Base-by-base conservation (phyloP, 2,113 vertebrate genomes). In the Glareola pratincola region DNA sequence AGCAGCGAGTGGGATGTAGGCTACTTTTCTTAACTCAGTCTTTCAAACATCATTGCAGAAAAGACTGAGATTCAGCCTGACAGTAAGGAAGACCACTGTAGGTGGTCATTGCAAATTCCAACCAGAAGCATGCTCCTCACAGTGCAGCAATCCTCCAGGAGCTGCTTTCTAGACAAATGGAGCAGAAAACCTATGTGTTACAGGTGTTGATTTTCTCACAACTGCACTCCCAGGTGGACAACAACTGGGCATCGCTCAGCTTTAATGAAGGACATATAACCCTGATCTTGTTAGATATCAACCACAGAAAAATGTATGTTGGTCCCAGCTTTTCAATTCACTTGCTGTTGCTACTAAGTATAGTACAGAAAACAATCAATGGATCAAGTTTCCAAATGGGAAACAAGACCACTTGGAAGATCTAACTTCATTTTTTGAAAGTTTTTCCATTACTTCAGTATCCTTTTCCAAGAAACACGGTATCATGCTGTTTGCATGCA, bases 251-350 rank as follows among this genome's bases (percentile, higher is more conserved):
- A 47, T 74, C 63, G 10, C 30, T 90, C 63, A 69, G 81, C 30
- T 62, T 74, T 67, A n/a, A 12, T 77, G 27, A 62, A 77, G 51
- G 22, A 67, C 68, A 24, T 13, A 75, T 29, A 94, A 86, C 64
- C 77, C 48, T 19, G 88, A 96, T 85, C 73, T 75, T 10, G 10
- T 89, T 96, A 97, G 95, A 64, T 89, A 95, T 95, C 92, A 96
- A 82, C 54, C 80, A 50, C 79, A 53, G 86, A 95, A 97, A 96
- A 97, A 91, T 0, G 22, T 59, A 39, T 2, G 4, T 74, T 95
- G 83, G 64, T 57, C 57, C 39, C 76, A 69, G 23, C 20, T 85
- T 95, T 97, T 91, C 72, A 43, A 77, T 83, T 96, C 76, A 45
- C 27, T 90, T 63, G 26, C n/a, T 39, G 12, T 69, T 93, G 64